Conservation (phyloP, 2,888 invertebrate genomes). For the Coenonympha glycerion region DNA sequence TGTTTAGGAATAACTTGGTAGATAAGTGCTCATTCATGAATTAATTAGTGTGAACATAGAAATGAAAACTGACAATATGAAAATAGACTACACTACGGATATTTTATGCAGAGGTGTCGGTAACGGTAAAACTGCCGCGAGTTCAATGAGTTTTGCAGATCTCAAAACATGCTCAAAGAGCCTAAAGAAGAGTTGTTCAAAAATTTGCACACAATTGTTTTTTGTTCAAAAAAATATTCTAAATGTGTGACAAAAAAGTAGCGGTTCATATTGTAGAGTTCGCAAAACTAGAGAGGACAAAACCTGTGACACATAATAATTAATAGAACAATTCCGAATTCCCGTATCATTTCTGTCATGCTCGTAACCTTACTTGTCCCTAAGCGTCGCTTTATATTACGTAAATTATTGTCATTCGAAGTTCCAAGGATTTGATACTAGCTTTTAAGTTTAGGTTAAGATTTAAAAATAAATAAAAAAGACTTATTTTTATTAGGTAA, state of each 20-base stretch:
- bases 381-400: constrained; percentile 13
- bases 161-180: too few relatives aligned
- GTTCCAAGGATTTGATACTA: constrained; percentile 62
- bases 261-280: too few relatives aligned
- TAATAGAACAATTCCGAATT: neutral
- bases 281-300: too few relatives aligned
- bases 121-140: too few relatives aligned
- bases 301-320: neutral
- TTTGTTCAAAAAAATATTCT: neutral
- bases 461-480: constrained; percentile 51
- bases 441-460: constrained; percentile 39
- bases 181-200: too few relatives aligned
- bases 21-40: too few relatives aligned
- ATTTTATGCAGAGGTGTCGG: too few relatives aligned
- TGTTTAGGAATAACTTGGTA: too few relatives aligned
- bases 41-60: too few relatives aligned
- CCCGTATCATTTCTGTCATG: neutral
- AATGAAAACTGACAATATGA: too few relatives aligned
- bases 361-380: constrained; percentile 23
- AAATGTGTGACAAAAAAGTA: neutral
- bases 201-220: neutral
- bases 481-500: constrained; percentile 58
- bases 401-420: constrained; percentile 37
- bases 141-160: too few relatives aligned
- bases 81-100: too few relatives aligned